Evolutionary conservation across 2,888 invertebrate genomes (phyloP).

Genomic region (Coenonympha arcania): DNA sequence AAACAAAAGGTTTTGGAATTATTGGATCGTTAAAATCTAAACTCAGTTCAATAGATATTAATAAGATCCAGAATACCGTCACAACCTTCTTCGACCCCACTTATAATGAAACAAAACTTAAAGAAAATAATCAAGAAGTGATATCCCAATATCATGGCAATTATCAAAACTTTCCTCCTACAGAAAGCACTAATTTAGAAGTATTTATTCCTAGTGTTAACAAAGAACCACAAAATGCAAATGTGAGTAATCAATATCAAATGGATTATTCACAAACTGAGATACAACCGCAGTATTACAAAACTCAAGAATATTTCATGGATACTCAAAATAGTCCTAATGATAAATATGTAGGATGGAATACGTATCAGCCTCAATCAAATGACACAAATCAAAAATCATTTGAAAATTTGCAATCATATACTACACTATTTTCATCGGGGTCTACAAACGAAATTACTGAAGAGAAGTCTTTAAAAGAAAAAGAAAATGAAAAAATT

Average conservation of each 20-base stretch:
- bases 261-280: background rate
- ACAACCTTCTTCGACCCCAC: slow-evolving; percentile 67
- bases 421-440: background rate
- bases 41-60: slow-evolving; percentile 59
- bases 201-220: slow-evolving; percentile 23
- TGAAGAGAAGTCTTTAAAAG: background rate
- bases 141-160: slow-evolving; percentile 11
- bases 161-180: slow-evolving; percentile 16
- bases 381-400: slow-evolving; percentile 1
- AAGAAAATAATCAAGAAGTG: slow-evolving; percentile 28
- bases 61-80: slow-evolving; percentile 64
- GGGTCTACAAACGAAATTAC: background rate
- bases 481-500: background rate
- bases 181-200: slow-evolving; percentile 25
- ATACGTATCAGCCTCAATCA: background rate
- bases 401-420: background rate
- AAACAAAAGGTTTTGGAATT: slow-evolving; percentile 54
- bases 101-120: slow-evolving; percentile 47
- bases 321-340: slow-evolving; percentile 8
- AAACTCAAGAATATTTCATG: slow-evolving; percentile 11
- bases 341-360: slow-evolving; percentile 8
- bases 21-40: slow-evolving; percentile 69
- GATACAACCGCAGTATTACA: slow-evolving; percentile 12
- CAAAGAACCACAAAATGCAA: slow-evolving; percentile 5
- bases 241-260: slow-evolving; percentile 11